Evolutionary conservation across 2,888 invertebrate species (phyloP), one percentile per base, ranked within the genome.

Genomic region (Oxyscelio sp.): DNA sequence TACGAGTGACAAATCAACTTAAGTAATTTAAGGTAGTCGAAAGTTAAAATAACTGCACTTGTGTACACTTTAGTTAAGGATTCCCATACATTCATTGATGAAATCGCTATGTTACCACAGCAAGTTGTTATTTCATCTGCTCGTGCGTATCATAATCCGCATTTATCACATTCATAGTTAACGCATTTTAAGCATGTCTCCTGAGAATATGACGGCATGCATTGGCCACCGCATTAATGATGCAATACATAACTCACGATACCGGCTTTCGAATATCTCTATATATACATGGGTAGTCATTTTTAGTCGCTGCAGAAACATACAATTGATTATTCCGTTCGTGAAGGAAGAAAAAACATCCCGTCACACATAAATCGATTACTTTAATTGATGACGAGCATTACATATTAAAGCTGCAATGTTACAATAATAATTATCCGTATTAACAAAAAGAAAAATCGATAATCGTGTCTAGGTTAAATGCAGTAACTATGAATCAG

Each of bases 161-260:
- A 65, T 74, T 68, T 45, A 68, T 54, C 54, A 45, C 73, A 48
- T 80, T 34, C 68, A 74, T 81, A 59, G 80, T 73, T 80, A 80
- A 81, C 66, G 80, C 73, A 73, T 68, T 81, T 54, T 59, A 68
- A 27, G 61, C 40, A 68, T 52, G 73, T 59, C 80, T 80, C 73
- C 27, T 59, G 73, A 73, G 80, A 73, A 80, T 66, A 73, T 80
- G 79, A 80, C 79, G 79, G 8, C 56, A 63, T 78, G 54, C 70
- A 70, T 78, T 78, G 78, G 61, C 61, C 59, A 54, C 34, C 54
- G 63, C 61, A 70, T 78, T 70, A 78, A 78, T 78, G 78, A 78
- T 63, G 61, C 70, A 78, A 78, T 70, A 22, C 54, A 63, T 78
- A 70, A 78, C 78, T 70, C 78, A 70, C 61, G 61, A 70, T 54